Evolutionary conservation across 2,797 vertebrate genomes (phyloP).

Genomic region (Bradypus variegatus): DNA sequence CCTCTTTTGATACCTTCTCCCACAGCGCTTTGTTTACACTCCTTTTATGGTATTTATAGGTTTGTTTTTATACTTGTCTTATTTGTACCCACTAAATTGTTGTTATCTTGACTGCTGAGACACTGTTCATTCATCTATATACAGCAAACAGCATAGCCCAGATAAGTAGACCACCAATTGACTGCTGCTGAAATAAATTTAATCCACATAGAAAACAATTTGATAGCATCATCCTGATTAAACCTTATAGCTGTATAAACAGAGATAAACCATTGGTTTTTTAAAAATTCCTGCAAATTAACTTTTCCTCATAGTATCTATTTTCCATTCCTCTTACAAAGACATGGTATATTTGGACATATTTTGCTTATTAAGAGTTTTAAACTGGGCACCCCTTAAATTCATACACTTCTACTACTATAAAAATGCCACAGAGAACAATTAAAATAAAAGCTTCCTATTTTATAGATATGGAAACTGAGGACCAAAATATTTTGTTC

Average conservation of each 20-base stretch:
- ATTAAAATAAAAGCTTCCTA: constrained; percentile 16
- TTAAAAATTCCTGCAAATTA: background rate
- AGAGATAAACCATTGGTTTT: background rate
- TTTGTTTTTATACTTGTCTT: constrained; percentile 18
- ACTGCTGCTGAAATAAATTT: constrained; percentile 9
- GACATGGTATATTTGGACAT: background rate
- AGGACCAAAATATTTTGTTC: background rate
- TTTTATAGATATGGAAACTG: background rate
- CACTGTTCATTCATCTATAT: background rate
- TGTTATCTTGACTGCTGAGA: background rate
- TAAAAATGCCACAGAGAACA: background rate
- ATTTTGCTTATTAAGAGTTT: background rate
- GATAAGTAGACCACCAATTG: background rate
- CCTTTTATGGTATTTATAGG: background rate
- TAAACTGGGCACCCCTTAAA: background rate
- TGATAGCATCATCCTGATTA: constrained; percentile 1
- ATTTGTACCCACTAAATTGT: background rate
- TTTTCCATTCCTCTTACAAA: constrained; percentile 10
- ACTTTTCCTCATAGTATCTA: background rate
- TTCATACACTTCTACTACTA: background rate
- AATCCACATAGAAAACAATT: background rate
- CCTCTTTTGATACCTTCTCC: background rate
- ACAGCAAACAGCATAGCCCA: background rate
- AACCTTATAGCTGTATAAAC: constrained; percentile 32
- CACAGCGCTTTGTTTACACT: background rate